Conservation (phyloP, 2,888 invertebrate species). For the Conops quadrifasciatus region DNA sequence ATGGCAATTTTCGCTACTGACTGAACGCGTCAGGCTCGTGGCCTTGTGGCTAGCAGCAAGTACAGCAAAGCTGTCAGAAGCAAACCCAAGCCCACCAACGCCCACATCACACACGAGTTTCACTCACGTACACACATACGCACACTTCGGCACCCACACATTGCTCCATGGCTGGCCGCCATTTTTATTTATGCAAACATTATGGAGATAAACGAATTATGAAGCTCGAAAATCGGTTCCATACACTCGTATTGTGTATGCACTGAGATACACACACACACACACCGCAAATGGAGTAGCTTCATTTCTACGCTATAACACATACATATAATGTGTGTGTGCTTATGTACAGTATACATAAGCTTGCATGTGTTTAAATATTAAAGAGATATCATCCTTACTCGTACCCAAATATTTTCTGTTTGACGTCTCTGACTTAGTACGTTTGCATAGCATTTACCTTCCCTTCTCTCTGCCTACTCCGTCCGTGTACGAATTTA, state of each 20-base stretch:
- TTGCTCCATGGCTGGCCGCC: slow-evolving; percentile 6
- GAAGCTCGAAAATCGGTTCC: slow-evolving; percentile 38
- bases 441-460: too few relatives aligned
- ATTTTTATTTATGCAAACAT: slow-evolving; percentile 43
- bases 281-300: neutral
- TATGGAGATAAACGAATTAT: slow-evolving; percentile 45
- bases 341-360: too few relatives aligned
- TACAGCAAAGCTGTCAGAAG: neutral
- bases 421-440: too few relatives aligned
- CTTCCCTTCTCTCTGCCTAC: too few relatives aligned
- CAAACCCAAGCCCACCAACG: neutral
- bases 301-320: neutral
- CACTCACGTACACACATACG: neutral
- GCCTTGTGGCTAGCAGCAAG: neutral
- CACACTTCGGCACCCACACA: too few relatives aligned
- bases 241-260: neutral
- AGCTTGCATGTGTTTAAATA: too few relatives aligned
- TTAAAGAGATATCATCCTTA: too few relatives aligned
- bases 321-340: neutral
- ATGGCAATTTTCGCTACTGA: neutral
- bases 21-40: neutral
- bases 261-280: neutral
- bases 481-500: too few relatives aligned
- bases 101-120: too few relatives aligned
- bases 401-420: too few relatives aligned